These are phyloP conservation scores for Rotaria magnacalcarata DNA, from an alignment of 2,888 invertebrate genomes.

Conservation along the genomic window DNA sequence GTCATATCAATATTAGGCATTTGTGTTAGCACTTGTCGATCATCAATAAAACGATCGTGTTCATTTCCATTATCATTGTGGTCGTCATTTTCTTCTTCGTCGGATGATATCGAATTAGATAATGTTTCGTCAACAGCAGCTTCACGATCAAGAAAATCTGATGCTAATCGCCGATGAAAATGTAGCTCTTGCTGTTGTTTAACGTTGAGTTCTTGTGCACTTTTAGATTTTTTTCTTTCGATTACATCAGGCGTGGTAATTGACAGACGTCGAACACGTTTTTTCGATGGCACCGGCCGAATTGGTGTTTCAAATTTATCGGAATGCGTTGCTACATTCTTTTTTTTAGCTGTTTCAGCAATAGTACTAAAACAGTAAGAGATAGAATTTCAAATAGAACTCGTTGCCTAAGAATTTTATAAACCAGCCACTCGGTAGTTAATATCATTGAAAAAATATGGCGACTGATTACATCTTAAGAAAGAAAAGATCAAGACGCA, in stretches of 20 bases:
- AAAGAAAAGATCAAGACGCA: too few species aligned
- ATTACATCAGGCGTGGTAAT: neutral
- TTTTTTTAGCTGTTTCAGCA: neutral
- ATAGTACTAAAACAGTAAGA: neutral
- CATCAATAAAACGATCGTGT: neutral
- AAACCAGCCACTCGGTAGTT: too few species aligned
- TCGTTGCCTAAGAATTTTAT: too few species aligned
- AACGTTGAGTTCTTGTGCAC: neutral
- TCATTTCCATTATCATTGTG: neutral
- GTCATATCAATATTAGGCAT: neutral
- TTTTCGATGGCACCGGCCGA: neutral
- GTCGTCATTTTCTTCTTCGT: neutral
- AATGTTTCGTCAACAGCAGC: neutral
- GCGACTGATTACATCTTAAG: too few species aligned
- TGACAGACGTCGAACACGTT: neutral
- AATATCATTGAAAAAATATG: too few species aligned
- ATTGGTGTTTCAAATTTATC: constrained; percentile 7
- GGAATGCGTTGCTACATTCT: neutral
- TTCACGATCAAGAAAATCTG: neutral
- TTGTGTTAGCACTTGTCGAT: neutral
- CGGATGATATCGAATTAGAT: neutral
- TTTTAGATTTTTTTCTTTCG: neutral
- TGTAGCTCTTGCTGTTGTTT: neutral
- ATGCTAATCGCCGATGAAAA: neutral
- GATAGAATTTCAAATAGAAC: neutral